Evolutionary conservation across 2,113 vertebrate species (phyloP).

Genomic region (Pardalotus punctatus): DNA sequence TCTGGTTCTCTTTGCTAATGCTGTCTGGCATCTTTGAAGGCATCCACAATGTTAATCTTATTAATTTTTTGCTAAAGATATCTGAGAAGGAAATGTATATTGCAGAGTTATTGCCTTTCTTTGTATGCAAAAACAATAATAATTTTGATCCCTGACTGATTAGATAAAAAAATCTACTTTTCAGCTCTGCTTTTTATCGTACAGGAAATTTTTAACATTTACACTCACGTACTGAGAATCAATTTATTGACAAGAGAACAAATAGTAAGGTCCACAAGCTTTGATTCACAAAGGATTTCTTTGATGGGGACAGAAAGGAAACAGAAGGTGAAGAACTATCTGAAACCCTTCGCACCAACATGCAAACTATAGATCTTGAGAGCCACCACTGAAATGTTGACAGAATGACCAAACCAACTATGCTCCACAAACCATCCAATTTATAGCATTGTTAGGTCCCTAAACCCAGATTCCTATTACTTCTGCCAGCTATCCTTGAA

Average conservation of each 20-base stretch:
- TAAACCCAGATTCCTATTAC: neutral
- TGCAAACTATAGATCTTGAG: neutral
- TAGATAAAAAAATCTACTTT: neutral
- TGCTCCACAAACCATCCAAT: neutral
- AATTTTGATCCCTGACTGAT: neutral
- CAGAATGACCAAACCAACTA: neutral
- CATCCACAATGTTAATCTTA: neutral
- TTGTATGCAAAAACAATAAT: neutral
- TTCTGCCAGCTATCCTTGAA: neutral
- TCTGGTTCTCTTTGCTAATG: constrained; percentile 17
- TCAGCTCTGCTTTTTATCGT: neutral
- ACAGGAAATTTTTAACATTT: neutral
- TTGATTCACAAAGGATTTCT: neutral
- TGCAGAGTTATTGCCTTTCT: neutral
- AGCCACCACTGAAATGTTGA: neutral
- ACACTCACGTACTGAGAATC: neutral
- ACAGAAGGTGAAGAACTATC: neutral
- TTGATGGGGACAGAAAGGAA: neutral
- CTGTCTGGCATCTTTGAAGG: constrained; percentile 4
- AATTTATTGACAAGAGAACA: neutral
- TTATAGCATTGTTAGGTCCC: neutral
- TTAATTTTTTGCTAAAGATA: neutral
- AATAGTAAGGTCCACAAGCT: neutral
- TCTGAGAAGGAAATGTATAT: neutral
- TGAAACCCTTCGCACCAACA: neutral